Percentiles rank a stretch among this genome's conserved stretches.
These are phyloP conservation scores for Stigmatopora argus DNA, from an alignment of 2,113 vertebrate genomes.

Conservation along the genomic window DNA sequence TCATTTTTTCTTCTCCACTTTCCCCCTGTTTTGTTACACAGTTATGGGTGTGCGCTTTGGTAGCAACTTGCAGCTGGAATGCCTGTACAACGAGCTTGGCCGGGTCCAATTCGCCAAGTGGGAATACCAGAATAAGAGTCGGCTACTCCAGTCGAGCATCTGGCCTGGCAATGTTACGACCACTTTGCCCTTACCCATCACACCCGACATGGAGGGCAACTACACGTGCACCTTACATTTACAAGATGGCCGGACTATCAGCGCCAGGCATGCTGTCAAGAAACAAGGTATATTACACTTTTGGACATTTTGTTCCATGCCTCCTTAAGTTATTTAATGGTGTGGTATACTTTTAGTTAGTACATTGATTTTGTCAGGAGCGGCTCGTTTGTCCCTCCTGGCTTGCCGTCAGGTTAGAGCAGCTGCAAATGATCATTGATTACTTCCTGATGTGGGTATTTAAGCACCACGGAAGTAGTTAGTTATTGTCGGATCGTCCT, in stretches of 20 bases:
- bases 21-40: conserved; percentile 22
- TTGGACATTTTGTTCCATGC: not conserved
- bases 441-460: too few relatives aligned
- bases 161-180: conserved; percentile 36
- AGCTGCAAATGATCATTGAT: too few relatives aligned
- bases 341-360: too few relatives aligned
- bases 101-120: conserved; percentile 45
- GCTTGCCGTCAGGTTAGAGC: too few relatives aligned
- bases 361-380: too few relatives aligned
- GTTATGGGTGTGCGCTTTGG: conserved; percentile 12
- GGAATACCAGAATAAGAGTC: conserved; percentile 52
- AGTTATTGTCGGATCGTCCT: too few relatives aligned
- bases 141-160: not conserved
- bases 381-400: too few relatives aligned
- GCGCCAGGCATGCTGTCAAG: conserved; percentile 29
- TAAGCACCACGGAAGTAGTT: too few relatives aligned
- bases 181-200: conserved; percentile 49
- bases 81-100: conserved; percentile 44
- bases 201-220: conserved; percentile 53
- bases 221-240: conserved; percentile 67
- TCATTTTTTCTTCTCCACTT: not conserved
- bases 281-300: conserved; percentile 17
- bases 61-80: conserved; percentile 44
- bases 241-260: conserved; percentile 45
- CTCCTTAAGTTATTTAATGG: too few relatives aligned